phyloP scores from a whole-genome alignment of 1,140 invertebrate genomes.

The Calephelis virginiensis region DNA sequence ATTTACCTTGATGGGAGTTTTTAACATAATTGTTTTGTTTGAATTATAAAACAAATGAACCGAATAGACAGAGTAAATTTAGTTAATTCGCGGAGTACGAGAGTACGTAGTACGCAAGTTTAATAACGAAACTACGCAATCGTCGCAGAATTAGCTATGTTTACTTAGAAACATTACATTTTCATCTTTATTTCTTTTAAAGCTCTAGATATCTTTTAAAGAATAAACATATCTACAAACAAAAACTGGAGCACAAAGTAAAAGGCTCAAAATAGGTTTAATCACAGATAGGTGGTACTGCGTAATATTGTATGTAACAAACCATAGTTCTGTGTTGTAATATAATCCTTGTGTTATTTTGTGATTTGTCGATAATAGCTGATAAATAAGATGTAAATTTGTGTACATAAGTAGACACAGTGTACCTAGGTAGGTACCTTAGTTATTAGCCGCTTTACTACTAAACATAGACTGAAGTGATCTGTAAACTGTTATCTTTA shows the following conservation, averaged over 20 bases:
- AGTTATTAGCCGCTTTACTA: too few species aligned
- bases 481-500: too few species aligned
- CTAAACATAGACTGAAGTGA: background rate
- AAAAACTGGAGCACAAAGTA: conserved; percentile 56
- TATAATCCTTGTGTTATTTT: conserved; percentile 6
- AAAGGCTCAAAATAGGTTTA: conserved; percentile 49
- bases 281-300: background rate
- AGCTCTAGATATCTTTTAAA: conserved; percentile 38
- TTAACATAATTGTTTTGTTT: too few species aligned
- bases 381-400: conserved; percentile 24
- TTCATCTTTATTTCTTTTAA: background rate
- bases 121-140: too few species aligned
- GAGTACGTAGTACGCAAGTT: too few species aligned
- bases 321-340: conserved; percentile 4
- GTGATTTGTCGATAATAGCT: conserved; percentile 17
- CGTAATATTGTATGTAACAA: conserved; percentile 1
- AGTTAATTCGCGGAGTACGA: too few species aligned
- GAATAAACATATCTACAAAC: conserved; percentile 69
- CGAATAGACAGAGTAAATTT: too few species aligned
- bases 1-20: too few species aligned
- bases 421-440: background rate
- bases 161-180: too few species aligned
- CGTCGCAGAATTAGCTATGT: too few species aligned
- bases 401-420: conserved; percentile 26
- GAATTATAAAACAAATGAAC: too few species aligned